Evolutionary conservation across 1,140 invertebrate genomes (phyloP).

Genomic region (Drosophila rhopaloa): DNA sequence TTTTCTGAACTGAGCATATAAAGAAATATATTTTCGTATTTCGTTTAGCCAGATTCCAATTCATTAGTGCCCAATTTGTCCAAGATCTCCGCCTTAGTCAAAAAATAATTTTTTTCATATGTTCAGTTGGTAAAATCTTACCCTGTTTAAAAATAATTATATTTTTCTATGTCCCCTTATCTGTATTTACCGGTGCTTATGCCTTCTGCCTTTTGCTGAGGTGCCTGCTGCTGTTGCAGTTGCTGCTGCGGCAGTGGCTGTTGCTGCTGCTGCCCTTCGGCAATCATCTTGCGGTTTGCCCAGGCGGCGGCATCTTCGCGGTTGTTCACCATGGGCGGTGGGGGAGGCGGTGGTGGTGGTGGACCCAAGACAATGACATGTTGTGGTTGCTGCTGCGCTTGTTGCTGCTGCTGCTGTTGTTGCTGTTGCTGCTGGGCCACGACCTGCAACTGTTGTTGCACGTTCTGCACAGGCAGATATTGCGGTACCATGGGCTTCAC

Average conservation of each 20-base stretch:
- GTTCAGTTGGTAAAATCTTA: too few species aligned
- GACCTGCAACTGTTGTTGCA: constrained; percentile 59
- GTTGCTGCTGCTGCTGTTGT: constrained; percentile 48
- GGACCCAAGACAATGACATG: constrained; percentile 61
- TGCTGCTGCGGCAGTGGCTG: constrained; percentile 44
- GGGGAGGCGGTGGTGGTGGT: constrained; percentile 58
- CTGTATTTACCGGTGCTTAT: constrained; percentile 42
- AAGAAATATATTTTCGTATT: too few species aligned
- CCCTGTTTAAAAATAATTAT: neutral
- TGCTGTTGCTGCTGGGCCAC: constrained; percentile 42
- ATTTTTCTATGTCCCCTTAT: neutral
- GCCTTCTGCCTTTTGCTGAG: constrained; percentile 7
- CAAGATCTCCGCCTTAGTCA: too few species aligned
- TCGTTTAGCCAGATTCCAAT: too few species aligned
- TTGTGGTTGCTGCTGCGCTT: constrained; percentile 37
- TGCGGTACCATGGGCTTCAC: constrained; percentile 51
- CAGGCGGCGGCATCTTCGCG: constrained; percentile 78
- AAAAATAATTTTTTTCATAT: too few species aligned
- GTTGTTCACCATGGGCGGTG: constrained; percentile 72
- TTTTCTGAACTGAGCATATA: too few species aligned
- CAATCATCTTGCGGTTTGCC: constrained; percentile 77
- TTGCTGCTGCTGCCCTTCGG: constrained; percentile 49
- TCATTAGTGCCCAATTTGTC: too few species aligned
- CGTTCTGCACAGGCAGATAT: constrained; percentile 54
- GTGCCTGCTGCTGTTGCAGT: constrained; percentile 25